These are phyloP conservation scores for Meles meles DNA, from an alignment of 2,113 vertebrate species.

Conservation along the genomic window DNA sequence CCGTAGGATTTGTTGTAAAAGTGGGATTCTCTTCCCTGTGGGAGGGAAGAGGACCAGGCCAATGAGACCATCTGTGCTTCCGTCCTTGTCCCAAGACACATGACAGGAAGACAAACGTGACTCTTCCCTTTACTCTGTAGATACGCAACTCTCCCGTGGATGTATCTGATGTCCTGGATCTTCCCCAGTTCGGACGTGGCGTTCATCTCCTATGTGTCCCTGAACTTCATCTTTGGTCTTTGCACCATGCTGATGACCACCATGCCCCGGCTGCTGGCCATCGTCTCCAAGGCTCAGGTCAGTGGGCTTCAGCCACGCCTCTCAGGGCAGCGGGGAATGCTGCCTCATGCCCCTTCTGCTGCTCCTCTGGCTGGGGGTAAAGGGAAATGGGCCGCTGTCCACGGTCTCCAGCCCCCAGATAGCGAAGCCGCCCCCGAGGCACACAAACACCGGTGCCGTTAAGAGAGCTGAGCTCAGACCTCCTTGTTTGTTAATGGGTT, in stretches of 20 bases:
- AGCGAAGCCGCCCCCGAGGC: background rate
- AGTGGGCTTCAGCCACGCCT: background rate
- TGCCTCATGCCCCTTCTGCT: fast-evolving
- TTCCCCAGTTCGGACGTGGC: conserved; percentile 82
- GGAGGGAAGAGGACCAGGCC: fast-evolving
- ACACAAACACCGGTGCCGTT: background rate
- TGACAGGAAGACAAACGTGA: fast-evolving
- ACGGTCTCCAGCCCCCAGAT: background rate
- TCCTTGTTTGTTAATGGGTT: background rate
- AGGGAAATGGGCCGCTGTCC: no score
- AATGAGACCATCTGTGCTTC: fast-evolving
- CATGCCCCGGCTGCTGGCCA: conserved; percentile 78
- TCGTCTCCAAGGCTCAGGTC: conserved; percentile 79
- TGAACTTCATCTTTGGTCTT: conserved; percentile 83
- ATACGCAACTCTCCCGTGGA: conserved; percentile 82
- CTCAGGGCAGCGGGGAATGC: fast-evolving
- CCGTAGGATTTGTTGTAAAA: background rate
- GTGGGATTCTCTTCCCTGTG: no score
- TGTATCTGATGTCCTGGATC: conserved; percentile 81
- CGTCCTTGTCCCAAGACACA: fast-evolving
- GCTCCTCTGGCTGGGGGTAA: background rate
- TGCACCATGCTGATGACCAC: conserved; percentile 83
- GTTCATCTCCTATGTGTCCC: conserved; percentile 81
- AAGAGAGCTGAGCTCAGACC: background rate
- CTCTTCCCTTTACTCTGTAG: conserved; percentile 59